Conservation (phyloP, 2,113 vertebrate genomes). For the Pseudolaguvia tuberculata region DNA sequence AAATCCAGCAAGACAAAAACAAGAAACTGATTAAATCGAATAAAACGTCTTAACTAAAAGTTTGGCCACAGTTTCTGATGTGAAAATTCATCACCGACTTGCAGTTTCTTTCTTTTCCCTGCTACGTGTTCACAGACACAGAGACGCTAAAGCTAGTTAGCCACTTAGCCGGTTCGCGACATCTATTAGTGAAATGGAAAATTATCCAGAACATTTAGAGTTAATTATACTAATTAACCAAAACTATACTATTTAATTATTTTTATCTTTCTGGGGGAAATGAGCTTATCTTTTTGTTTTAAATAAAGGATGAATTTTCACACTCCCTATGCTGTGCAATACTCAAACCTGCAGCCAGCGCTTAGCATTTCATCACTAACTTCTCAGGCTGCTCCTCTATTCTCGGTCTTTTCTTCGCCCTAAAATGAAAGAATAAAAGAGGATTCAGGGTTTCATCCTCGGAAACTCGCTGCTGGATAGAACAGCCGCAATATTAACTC, state of each 20-base stretch:
- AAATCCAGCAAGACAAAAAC: not conserved
- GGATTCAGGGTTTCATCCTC: conserved; percentile 61
- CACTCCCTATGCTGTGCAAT: conserved; percentile 59
- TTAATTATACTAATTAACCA: not conserved
- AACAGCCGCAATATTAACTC: not conserved
- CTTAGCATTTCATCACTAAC: conserved; percentile 86
- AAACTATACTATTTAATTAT: not conserved
- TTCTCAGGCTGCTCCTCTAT: conserved; percentile 97
- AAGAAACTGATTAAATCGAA: not conserved
- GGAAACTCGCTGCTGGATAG: not conserved
- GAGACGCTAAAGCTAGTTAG: conserved; percentile 6
- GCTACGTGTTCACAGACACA: conserved; percentile 5
- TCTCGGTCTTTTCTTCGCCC: conserved; percentile 99
- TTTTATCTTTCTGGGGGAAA: not conserved
- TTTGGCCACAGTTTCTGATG: conserved; percentile 35
- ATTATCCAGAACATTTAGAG: not conserved
- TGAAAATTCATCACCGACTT: conserved; percentile 41
- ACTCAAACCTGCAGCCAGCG: conserved; percentile 68
- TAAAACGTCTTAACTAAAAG: not conserved
- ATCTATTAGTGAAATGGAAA: not conserved
- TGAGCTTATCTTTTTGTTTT: not conserved
- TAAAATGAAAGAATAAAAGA: conserved; percentile 81
- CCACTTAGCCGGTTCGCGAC: conserved; percentile 1
- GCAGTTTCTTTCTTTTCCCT: not conserved
- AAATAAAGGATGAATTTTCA: conserved; percentile 37